A percentile compares a stretch with the other conserved stretches of the same genome.
Evolutionary conservation across 2,113 vertebrate species (phyloP).

Genomic region (Cynopterus brachyotis): DNA sequence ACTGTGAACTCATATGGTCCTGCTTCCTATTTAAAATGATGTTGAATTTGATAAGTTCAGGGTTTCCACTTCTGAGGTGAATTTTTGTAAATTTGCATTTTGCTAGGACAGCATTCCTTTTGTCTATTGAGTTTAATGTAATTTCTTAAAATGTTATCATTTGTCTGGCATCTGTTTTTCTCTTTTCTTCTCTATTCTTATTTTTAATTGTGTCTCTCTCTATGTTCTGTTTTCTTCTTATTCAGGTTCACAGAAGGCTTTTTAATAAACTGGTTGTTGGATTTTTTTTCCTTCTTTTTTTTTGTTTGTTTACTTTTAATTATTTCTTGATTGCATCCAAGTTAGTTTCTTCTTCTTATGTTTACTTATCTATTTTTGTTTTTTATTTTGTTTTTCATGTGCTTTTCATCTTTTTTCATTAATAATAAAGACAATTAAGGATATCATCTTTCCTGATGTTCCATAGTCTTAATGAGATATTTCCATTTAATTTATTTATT

Average conservation of each 20-base stretch:
- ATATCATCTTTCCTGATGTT: not conserved
- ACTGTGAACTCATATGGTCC: not conserved
- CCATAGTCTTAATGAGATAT: not conserved
- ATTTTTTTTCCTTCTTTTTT: not conserved
- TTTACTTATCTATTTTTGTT: constrained; percentile 16
- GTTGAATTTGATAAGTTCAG: not conserved
- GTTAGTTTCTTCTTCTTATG: not conserved
- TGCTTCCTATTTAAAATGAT: not conserved
- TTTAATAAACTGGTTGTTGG: not conserved
- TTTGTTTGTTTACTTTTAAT: constrained; percentile 43
- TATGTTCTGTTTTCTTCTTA: not conserved
- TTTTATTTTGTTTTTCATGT: not conserved
- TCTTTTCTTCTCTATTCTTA: not conserved
- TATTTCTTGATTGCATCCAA: constrained; percentile 13
- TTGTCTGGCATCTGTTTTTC: not conserved
- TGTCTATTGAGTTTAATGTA: not conserved
- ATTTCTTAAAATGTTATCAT: not conserved
- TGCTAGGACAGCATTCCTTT: not conserved
- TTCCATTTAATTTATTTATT: constrained; percentile 12
- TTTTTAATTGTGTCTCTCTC: not conserved
- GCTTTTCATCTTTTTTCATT: constrained; percentile 17
- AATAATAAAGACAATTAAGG: not conserved
- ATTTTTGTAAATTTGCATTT: not conserved
- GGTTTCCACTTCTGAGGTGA: not conserved
- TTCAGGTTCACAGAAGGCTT: not conserved